Base-by-base conservation (phyloP, 2,888 invertebrate genomes). In the Eutolmus rufibarbis region DNA sequence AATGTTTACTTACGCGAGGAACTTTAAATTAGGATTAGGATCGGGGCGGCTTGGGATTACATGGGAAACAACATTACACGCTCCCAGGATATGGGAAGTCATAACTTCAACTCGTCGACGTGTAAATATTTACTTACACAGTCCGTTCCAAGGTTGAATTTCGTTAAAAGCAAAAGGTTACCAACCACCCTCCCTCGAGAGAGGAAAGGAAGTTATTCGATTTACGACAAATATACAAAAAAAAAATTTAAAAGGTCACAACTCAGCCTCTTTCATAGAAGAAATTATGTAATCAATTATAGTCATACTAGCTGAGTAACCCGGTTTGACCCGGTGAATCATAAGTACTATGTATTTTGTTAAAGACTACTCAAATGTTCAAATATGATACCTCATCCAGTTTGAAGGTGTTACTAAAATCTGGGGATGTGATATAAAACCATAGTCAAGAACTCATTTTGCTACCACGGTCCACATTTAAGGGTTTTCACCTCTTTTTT, bases 1-100 rank as follows among this genome's bases (percentile, higher is more conserved):
- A 79, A 79, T 79, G 79, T 79, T 79, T 79, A 51, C 79, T 79
- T 79, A 79, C 79, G 46, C 51, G 79, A 79, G 51, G 51, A 51
- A 51, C 51, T 79, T 79, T 79, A 79, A 46, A 51, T 79, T 79
- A 51, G 51, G 79, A 46, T 66, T 66, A 66, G 66, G 66, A 66
- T 66, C 66, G 8, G 66, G 66, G 28, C 23, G 23, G 28, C 23
- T 23, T 28, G 23, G 66, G 66, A 28, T 23, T 66, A 23, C 19
- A 19, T 23, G 8, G 8, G 66, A 12, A 28, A 66, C 23, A 66
- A 28, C 23, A 66, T 66, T 66, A 1, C 66, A 66, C 66, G 66
- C 66, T 66, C 66, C 23, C 66, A 28, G 66, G 66, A 66, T 66
- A 66, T 66, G 66, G 66, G 66, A 66, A 66, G 66, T 66, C 66